phyloP scores from a whole-genome alignment of 2,888 invertebrate genomes.

The Cecidostiba fungosa region DNA sequence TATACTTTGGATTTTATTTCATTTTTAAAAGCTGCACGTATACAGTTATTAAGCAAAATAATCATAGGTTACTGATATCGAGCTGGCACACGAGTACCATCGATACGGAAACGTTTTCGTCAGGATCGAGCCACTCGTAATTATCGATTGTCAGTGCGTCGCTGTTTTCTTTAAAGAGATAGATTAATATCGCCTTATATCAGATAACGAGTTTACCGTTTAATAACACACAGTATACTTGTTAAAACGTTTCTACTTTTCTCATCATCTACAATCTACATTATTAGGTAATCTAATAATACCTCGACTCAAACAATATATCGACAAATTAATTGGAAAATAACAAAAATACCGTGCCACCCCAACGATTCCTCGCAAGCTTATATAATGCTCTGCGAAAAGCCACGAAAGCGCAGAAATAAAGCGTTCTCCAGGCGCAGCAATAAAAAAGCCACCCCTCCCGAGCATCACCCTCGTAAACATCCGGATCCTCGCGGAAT shows the following conservation, averaged over 20 bases:
- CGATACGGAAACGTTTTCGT: not conserved
- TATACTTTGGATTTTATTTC: not conserved
- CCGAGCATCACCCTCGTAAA: slow-evolving; percentile 13
- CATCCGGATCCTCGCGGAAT: not conserved
- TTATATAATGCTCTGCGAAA: slow-evolving; percentile 23
- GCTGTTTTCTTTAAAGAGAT: slow-evolving; percentile 67
- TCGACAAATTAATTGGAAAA: not conserved
- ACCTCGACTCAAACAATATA: not conserved
- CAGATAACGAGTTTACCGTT: not conserved
- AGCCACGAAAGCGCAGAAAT: slow-evolving; percentile 21
- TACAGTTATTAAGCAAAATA: too few relatives aligned
- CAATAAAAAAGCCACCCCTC: slow-evolving; percentile 27
- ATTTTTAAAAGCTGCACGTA: too few relatives aligned
- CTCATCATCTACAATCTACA: too few relatives aligned
- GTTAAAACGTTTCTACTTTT: too few relatives aligned
- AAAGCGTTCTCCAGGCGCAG: slow-evolving; percentile 7
- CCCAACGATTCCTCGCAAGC: not conserved
- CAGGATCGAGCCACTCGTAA: not conserved
- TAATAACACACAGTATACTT: not conserved
- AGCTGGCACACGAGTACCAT: not conserved
- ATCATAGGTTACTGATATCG: too few relatives aligned
- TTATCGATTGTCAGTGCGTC: slow-evolving; percentile 62
- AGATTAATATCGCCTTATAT: slow-evolving; percentile 53
- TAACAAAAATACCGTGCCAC: not conserved
- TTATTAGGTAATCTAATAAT: too few relatives aligned